These are phyloP conservation scores for Glareola pratincola DNA, from an alignment of 2,113 vertebrate genomes.

Conservation along the genomic window DNA sequence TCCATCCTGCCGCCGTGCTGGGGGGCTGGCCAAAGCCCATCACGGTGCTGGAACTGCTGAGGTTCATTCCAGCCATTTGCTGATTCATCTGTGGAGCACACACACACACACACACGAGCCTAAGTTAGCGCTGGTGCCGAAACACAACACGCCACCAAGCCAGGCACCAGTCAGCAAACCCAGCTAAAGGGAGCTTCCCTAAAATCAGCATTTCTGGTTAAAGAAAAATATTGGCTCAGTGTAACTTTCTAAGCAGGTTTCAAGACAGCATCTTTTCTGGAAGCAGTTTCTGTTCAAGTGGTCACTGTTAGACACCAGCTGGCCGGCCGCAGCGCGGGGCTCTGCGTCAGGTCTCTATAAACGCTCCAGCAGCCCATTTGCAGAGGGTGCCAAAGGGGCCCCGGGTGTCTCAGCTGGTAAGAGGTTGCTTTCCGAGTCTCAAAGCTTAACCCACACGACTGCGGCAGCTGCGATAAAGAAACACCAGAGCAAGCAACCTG, in stretches of 20 bases:
- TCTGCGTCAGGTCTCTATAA: fast-evolving
- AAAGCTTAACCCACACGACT: not conserved
- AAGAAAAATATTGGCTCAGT: not conserved
- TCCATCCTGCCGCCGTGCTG: slow-evolving; percentile 81
- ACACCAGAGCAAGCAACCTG: not conserved
- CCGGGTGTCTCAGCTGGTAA: fast-evolving
- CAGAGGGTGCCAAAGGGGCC: not conserved
- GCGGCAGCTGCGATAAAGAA: not conserved
- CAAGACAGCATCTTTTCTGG: not conserved
- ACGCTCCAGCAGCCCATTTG: not conserved
- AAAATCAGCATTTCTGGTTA: not conserved
- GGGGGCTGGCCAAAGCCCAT: slow-evolving; percentile 82
- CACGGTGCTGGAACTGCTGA: slow-evolving; percentile 69
- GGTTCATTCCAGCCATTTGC: slow-evolving; percentile 90
- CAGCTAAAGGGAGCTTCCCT: not conserved
- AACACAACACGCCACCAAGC: not conserved
- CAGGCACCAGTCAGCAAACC: not conserved
- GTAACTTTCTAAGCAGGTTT: not conserved
- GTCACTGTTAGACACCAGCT: not conserved
- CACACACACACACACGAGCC: not conserved
- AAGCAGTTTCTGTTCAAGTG: not conserved
- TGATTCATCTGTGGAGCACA: slow-evolving; percentile 86
- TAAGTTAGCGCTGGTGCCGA: not conserved
- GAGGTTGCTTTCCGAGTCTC: not conserved
- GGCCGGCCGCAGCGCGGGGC: not conserved